phyloP scores from a whole-genome alignment of 2,797 vertebrate species.

The Choloepus didactylus region DNA sequence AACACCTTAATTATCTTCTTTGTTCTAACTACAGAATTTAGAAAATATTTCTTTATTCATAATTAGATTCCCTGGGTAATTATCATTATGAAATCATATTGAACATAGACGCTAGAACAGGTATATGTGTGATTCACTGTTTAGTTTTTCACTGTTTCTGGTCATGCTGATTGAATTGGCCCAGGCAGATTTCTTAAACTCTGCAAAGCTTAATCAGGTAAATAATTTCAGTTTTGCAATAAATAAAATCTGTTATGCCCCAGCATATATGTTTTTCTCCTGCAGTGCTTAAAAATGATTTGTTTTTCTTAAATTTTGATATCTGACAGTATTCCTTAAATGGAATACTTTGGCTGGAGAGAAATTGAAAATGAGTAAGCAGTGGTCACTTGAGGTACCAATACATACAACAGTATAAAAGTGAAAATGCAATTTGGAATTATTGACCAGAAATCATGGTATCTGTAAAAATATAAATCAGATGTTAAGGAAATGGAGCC shows the following conservation, averaged over 20 bases:
- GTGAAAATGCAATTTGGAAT: slow-evolving; percentile 17
- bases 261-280: background rate
- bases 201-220: slow-evolving; percentile 78
- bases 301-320: slow-evolving; percentile 60
- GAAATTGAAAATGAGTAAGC: slow-evolving; percentile 11
- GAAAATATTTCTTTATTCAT: slow-evolving; percentile 72
- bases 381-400: background rate
- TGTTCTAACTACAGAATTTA: slow-evolving; percentile 31
- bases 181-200: slow-evolving; percentile 80
- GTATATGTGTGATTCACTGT: background rate
- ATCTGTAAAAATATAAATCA: slow-evolving; percentile 32
- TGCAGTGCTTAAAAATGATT: slow-evolving; percentile 60
- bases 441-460: slow-evolving; percentile 13
- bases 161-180: slow-evolving; percentile 78
- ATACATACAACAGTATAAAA: slow-evolving; percentile 3
- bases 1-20: slow-evolving; percentile 53
- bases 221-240: slow-evolving; percentile 81
- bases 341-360: slow-evolving; percentile 34
- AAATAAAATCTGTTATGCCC: slow-evolving; percentile 77
- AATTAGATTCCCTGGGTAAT: slow-evolving; percentile 78
- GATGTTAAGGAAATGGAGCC: background rate
- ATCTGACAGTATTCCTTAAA: slow-evolving; percentile 42
- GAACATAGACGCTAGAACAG: slow-evolving; percentile 29
- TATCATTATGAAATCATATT: slow-evolving; percentile 63
- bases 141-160: slow-evolving; percentile 61